These are phyloP conservation scores for Corythaixoides concolor DNA, from an alignment of 2,113 vertebrate species.

Conservation along the genomic window DNA sequence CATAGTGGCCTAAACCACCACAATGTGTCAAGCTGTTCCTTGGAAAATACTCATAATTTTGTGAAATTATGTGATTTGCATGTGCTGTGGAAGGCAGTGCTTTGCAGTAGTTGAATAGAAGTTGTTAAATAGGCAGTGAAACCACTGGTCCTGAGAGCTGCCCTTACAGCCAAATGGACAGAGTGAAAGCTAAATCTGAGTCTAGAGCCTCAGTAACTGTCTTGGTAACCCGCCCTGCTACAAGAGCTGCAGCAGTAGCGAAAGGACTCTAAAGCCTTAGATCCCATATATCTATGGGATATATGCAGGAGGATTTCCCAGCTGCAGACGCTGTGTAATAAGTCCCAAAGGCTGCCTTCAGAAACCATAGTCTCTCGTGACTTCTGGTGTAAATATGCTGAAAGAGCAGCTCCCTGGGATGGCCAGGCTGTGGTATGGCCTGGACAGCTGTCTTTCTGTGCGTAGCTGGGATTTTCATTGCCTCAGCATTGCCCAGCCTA, in stretches of 20 bases:
- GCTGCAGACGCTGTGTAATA: neutral
- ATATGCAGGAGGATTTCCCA: neutral
- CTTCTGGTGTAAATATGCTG: neutral
- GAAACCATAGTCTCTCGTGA: fast-evolving
- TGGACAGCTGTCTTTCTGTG: neutral
- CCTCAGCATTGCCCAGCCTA: neutral
- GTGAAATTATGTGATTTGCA: neutral
- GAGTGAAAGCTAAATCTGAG: neutral
- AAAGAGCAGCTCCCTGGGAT: neutral
- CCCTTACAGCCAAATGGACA: neutral
- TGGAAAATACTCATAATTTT: neutral
- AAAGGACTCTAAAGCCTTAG: neutral
- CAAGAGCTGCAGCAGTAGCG: neutral
- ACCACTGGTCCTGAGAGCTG: neutral
- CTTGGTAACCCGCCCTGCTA: no score
- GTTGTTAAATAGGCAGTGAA: neutral
- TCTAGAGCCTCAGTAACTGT: neutral
- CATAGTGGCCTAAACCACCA: no score
- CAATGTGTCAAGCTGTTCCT: neutral
- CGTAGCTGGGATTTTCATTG: neutral
- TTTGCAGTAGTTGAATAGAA: neutral
- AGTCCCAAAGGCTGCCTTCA: neutral
- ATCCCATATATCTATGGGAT: no score
- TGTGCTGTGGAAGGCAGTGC: neutral
- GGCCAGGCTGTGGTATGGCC: neutral